Conservation (phyloP, 2,888 invertebrate genomes). For the Aelia acuminata region DNA sequence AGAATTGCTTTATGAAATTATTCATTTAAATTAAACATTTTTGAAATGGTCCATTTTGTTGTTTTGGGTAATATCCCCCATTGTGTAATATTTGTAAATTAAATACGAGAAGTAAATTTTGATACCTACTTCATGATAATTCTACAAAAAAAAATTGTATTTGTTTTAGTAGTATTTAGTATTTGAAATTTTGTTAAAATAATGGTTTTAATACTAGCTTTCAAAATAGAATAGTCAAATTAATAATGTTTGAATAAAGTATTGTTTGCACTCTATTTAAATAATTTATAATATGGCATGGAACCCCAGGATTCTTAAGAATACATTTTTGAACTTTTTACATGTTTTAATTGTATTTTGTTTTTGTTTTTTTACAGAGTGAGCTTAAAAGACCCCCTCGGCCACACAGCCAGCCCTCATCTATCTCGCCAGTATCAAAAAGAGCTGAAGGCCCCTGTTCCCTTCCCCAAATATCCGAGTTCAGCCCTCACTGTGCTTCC, state of each 20-base stretch:
- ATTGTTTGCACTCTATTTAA: neutral
- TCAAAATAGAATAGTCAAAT: neutral
- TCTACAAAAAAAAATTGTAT: no score
- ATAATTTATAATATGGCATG: neutral
- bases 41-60: no score
- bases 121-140: no score
- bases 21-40: no score
- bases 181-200: no score
- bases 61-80: no score
- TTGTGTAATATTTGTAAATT: no score
- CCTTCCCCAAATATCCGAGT: constrained; percentile 73
- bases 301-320: neutral
- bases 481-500: constrained; percentile 76
- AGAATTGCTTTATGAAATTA: no score
- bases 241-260: neutral
- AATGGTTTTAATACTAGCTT: neutral
- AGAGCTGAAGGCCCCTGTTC: constrained; percentile 64
- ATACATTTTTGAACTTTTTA: neutral
- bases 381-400: constrained; percentile 65
- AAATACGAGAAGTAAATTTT: no score
- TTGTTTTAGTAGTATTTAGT: no score
- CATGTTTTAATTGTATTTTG: neutral
- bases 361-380: constrained; percentile 53
- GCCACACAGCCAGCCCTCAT: constrained; percentile 67
- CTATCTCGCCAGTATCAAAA: constrained; percentile 66